Evolutionary conservation across 1,140 invertebrate species (phyloP).

Genomic region (Trinorchestia longiramus): DNA sequence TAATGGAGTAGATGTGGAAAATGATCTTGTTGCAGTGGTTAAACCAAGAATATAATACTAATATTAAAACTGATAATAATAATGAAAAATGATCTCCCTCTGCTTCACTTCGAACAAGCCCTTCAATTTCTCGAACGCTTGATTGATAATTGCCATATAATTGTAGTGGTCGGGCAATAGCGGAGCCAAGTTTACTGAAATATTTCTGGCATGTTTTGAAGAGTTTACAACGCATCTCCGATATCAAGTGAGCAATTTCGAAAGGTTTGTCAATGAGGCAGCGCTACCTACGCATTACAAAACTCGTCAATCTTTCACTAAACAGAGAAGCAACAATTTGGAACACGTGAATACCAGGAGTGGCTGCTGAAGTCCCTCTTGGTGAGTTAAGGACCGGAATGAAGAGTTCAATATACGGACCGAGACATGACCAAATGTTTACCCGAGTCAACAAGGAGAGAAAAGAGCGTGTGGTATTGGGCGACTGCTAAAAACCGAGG

Average conservation of each 20-base stretch:
- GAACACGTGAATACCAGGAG: background rate
- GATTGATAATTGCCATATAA: background rate
- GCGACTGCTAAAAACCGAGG: slow-evolving; percentile 27
- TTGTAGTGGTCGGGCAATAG: background rate
- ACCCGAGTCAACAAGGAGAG: slow-evolving; percentile 23
- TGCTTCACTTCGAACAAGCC: background rate
- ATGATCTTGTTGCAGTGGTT: no score
- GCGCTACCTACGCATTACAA: background rate
- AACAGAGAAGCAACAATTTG: background rate
- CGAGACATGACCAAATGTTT: slow-evolving; percentile 15
- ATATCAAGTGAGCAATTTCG: background rate
- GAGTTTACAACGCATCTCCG: background rate
- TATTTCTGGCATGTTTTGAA: background rate
- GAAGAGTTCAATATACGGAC: background rate
- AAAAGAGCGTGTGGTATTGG: slow-evolving; percentile 42
- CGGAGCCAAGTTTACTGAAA: background rate
- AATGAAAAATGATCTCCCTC: background rate
- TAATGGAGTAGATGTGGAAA: no score
- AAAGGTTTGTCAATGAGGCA: background rate
- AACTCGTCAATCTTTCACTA: background rate
- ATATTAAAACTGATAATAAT: no score
- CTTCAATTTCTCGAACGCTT: background rate
- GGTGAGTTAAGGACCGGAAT: background rate
- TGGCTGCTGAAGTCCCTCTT: background rate
- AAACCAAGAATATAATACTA: no score